phyloP scores from a whole-genome alignment of 2,888 invertebrate species.

The Brenthis hecate region DNA sequence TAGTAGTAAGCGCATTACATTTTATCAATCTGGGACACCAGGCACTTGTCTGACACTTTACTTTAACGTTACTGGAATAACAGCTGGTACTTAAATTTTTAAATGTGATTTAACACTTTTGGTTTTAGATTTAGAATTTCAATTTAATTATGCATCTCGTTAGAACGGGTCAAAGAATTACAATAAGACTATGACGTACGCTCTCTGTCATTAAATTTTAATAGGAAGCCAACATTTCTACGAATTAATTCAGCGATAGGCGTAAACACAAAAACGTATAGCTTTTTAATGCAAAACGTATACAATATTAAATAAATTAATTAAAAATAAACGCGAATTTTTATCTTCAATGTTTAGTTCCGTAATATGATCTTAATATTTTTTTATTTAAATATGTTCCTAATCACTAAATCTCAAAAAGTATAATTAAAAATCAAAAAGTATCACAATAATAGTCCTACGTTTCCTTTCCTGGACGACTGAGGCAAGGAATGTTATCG shows the following conservation, averaged over 20 bases:
- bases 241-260: neutral
- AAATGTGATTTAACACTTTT: neutral
- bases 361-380: too few species aligned
- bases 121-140: neutral
- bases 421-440: too few species aligned
- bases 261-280: neutral
- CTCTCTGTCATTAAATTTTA: neutral
- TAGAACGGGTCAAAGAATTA: constrained; percentile 4
- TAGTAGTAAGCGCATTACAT: too few species aligned
- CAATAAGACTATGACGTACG: constrained; percentile 4
- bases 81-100: neutral
- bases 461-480: too few species aligned
- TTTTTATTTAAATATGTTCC: too few species aligned
- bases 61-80: neutral
- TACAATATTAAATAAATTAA: too few species aligned
- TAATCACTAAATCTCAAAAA: too few species aligned
- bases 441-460: too few species aligned
- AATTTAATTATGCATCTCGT: neutral
- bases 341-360: too few species aligned
- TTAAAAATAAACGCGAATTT: too few species aligned
- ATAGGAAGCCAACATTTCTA: neutral
- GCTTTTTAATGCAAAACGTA: neutral
- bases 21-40: constrained; percentile 4
- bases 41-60: constrained; percentile 15
- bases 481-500: too few species aligned